Conservation (phyloP, 2,113 vertebrate genomes). For the Abramis brama region DNA sequence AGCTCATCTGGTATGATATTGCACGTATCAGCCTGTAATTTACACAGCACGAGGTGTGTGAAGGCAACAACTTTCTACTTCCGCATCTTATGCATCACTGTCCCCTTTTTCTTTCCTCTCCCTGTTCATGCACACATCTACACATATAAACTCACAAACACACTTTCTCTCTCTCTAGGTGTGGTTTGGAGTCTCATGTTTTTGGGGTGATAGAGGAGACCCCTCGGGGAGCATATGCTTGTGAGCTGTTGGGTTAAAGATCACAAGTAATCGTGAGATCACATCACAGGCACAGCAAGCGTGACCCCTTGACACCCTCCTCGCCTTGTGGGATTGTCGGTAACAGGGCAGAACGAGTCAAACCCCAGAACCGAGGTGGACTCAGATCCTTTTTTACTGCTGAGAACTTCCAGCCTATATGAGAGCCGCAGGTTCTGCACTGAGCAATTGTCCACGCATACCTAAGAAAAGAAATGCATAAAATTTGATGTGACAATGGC, state of each 20-base stretch:
- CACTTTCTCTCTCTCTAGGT: conserved; percentile 13
- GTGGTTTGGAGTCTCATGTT: conserved; percentile 33
- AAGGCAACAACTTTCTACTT: conserved; percentile 32
- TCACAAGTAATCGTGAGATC: conserved; percentile 55
- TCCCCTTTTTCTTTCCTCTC: conserved; percentile 11
- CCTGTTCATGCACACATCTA: conserved; percentile 24
- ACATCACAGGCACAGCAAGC: conserved; percentile 90
- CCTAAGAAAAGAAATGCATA: conserved; percentile 66
- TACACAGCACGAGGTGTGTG: conserved; percentile 22
- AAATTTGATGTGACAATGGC: not conserved
- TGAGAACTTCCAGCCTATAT: conserved; percentile 98
- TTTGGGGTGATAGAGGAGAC: conserved; percentile 29
- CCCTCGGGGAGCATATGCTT: not conserved
- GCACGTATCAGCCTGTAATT: conserved; percentile 32
- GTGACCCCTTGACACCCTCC: conserved; percentile 76
- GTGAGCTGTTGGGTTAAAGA: not conserved
- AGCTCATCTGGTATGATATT: conserved; percentile 6
- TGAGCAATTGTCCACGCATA: conserved; percentile 97
- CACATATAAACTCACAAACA: conserved; percentile 1
- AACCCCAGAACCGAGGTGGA: conserved; percentile 92
- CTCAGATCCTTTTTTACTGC: conserved; percentile 91
- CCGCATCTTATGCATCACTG: not conserved
- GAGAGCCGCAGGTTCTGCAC: conserved; percentile 88
- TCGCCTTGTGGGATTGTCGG: conserved; percentile 88
- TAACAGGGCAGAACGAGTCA: conserved; percentile 92